phyloP scores from a whole-genome alignment of 2,888 invertebrate genomes.

The Prosopocoilus inquinatus region DNA sequence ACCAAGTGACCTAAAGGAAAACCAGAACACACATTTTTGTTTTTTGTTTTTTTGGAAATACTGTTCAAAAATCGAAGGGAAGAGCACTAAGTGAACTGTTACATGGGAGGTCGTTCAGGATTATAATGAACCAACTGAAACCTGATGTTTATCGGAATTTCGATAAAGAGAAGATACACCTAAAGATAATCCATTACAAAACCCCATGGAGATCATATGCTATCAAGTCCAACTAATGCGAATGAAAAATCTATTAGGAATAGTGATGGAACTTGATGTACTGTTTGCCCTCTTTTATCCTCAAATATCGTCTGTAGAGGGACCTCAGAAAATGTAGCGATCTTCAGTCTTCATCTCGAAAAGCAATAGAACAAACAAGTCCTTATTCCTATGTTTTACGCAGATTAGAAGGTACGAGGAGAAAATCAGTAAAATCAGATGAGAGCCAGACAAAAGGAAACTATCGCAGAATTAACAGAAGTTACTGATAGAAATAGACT shows the following conservation, averaged over 20 bases:
- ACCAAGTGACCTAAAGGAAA: background rate
- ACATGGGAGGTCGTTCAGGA: background rate
- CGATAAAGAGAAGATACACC: background rate
- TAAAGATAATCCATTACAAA: background rate
- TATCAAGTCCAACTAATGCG: background rate
- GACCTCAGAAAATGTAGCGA: too few relatives aligned
- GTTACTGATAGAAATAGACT: too few relatives aligned
- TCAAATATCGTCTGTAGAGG: too few relatives aligned
- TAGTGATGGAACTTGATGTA: too few relatives aligned
- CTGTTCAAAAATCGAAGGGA: background rate
- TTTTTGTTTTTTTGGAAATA: background rate
- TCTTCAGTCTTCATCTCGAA: too few relatives aligned
- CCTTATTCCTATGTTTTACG: constrained; percentile 1
- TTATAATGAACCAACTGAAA: constrained; percentile 3
- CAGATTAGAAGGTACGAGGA: background rate
- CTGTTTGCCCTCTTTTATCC: too few relatives aligned
- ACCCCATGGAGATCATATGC: background rate
- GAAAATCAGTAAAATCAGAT: background rate
- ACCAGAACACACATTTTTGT: background rate
- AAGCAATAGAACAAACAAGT: background rate
- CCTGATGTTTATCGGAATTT: background rate
- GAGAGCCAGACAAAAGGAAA: too few relatives aligned
- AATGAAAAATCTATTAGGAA: background rate
- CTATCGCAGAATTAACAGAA: too few relatives aligned
- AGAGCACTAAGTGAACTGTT: constrained; percentile 3